Evolutionary conservation across 1,140 invertebrate species (phyloP), one percentile per base, ranked within the genome.

Genomic region (Temnothorax longispinosus): DNA sequence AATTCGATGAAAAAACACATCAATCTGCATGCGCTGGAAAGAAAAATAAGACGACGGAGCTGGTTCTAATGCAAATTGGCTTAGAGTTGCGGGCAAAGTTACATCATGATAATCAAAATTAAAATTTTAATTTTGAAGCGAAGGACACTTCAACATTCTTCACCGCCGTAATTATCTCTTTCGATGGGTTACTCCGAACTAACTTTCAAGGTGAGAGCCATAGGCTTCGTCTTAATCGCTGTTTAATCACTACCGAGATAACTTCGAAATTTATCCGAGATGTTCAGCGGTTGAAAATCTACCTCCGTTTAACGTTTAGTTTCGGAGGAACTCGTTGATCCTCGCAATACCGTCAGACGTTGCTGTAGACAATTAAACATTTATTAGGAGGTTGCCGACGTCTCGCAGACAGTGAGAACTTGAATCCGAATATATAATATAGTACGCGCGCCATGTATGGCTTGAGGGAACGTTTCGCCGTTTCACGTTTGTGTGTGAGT

Each of bases 101-200:
- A 78, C 44, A 35, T 65, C 44, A 50, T 47, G 44, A 65, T 65
- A 65, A 78, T 65, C 41, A 11, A 65, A 52, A 64, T 78, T 15
- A 65, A 78, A 65, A 78, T 65, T 78, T 78, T 52, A 65, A 78
- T 78, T 65, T 65, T 21, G 27, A 38, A 44, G 56, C 6, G 74
- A 60, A 78, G 44, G 18, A 78, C 13, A 32, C 35, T 44, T 60
- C 8, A 32, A 60, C 75, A 50, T 47, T 64, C 18, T 50, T 64
- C 10, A 41, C 54, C 27, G 21, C 41, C 41, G 41, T 76, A 60
- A 76, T 60, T 60, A 76, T 76, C 54, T 67, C 60, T 41, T 18
- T 80, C 21, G 18, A 47, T 21, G 5, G 18, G 32, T 78, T 78
- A 60, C 41, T 18, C 47, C 32, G 18, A 52, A 64, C 27, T 65